Percentiles rank a stretch among this genome's conserved stretches.
These are phyloP conservation scores for Anthrax anthrax DNA, from an alignment of 2,888 invertebrate genomes.

Conservation along the genomic window DNA sequence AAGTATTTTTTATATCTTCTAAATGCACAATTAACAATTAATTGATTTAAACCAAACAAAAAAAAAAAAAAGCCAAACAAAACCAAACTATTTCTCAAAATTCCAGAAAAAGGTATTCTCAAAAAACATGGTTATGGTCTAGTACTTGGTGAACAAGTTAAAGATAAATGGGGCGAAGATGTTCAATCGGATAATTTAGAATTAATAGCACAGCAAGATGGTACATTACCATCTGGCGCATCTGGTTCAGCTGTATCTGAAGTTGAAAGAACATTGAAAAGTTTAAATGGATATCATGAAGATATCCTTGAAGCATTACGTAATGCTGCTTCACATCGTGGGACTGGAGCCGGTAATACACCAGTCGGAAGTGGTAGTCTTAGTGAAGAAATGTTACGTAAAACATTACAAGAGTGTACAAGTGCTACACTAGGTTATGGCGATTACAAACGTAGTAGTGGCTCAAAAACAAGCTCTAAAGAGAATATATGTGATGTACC, in stretches of 20 bases:
- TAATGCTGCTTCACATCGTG: conserved; percentile 60
- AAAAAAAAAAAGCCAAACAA: conserved; percentile 26
- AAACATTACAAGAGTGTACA: conserved; percentile 49
- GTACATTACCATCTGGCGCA: conserved; percentile 45
- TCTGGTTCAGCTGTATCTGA: conserved; percentile 51
- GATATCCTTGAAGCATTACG: conserved; percentile 81
- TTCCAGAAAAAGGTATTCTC: conserved; percentile 82
- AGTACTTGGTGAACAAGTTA: conserved; percentile 52
- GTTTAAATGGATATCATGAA: conserved; percentile 83
- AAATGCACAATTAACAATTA: no score
- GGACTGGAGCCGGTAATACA: conserved; percentile 43
- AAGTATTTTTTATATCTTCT: no score
- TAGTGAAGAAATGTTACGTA: conserved; percentile 53
- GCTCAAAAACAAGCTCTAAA: conserved; percentile 44
- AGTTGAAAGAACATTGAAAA: conserved; percentile 76
- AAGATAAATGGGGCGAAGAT: conserved; percentile 61
- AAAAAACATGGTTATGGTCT: conserved; percentile 73
- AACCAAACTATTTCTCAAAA: background rate
- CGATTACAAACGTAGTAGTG: conserved; percentile 45
- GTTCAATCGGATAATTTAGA: conserved; percentile 58
- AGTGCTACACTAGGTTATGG: conserved; percentile 37
- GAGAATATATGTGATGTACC: conserved; percentile 63
- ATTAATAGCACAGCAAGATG: conserved; percentile 51
- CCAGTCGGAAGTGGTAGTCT: conserved; percentile 50
- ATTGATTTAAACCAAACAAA: background rate